These are phyloP conservation scores for Brachypterus glaber DNA, from an alignment of 2,888 invertebrate genomes.

Conservation along the genomic window DNA sequence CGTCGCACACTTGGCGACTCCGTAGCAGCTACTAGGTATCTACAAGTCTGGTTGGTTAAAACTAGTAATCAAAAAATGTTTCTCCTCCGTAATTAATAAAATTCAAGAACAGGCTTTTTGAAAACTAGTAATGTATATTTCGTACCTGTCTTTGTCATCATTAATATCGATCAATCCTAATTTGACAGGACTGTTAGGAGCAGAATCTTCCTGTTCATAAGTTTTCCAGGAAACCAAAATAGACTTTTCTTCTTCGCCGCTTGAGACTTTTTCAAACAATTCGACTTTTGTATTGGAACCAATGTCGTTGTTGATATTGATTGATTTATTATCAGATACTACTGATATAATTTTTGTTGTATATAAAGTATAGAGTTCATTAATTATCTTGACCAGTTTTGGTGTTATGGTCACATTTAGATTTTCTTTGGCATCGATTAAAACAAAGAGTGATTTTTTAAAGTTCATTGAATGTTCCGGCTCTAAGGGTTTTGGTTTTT, in stretches of 20 bases:
- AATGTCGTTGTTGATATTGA: constrained; percentile 54
- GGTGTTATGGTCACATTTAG: constrained; percentile 63
- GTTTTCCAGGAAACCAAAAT: constrained; percentile 47
- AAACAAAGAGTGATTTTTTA: constrained; percentile 53
- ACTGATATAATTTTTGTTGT: constrained; percentile 39
- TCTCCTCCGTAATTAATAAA: no score
- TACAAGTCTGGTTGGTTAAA: no score
- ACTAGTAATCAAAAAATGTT: no score
- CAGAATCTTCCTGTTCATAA: constrained; percentile 52
- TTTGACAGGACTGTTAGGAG: constrained; percentile 49
- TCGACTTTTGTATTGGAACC: constrained; percentile 52
- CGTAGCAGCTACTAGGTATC: no score
- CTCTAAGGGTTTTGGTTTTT: constrained; percentile 17
- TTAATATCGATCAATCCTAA: constrained; percentile 21
- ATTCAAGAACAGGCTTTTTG: no score
- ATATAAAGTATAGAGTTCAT: constrained; percentile 37
- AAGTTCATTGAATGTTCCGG: constrained; percentile 22
- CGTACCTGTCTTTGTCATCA: constrained; percentile 37
- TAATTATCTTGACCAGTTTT: constrained; percentile 47
- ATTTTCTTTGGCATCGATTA: constrained; percentile 57
- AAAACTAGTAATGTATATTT: no score
- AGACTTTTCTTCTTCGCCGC: constrained; percentile 40
- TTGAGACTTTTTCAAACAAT: constrained; percentile 44
- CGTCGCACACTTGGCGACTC: no score
- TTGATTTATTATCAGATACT: constrained; percentile 34